phyloP scores from a whole-genome alignment of 92 coral and sea anemone species.

The Chrysogorgia sp. region DNA sequence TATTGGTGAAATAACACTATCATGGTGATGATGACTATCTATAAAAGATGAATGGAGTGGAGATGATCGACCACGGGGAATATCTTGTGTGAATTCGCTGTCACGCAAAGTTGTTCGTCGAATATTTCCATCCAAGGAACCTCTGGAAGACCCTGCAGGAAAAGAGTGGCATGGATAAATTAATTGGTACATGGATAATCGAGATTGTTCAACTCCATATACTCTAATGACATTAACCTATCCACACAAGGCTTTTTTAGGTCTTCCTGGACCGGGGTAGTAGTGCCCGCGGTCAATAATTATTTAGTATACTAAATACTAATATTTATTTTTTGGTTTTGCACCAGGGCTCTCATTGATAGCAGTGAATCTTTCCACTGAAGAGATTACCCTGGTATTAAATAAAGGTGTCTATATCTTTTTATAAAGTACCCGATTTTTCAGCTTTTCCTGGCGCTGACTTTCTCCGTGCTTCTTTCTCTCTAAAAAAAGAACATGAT shows the following conservation, averaged over 20 bases:
- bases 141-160: neutral
- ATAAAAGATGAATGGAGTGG: constrained; percentile 18
- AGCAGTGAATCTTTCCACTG: no score
- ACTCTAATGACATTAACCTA: no score
- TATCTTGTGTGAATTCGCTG: constrained; percentile 13
- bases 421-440: constrained; percentile 23
- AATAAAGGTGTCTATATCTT: neutral
- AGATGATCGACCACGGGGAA: constrained; percentile 46
- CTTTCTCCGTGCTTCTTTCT: constrained; percentile 48
- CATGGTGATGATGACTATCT: constrained; percentile 3
- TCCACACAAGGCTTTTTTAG: no score
- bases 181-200: no score
- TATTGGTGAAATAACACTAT: constrained; percentile 38
- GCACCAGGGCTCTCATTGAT: no score
- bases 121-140: neutral
- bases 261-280: no score
- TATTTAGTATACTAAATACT: no score
- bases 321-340: no score
- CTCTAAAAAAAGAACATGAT: constrained; percentile 13
- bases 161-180: neutral
- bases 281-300: no score
- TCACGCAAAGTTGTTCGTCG: neutral
- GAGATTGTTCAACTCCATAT: no score
- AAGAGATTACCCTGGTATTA: no score
- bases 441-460: constrained; percentile 42